Evolutionary conservation across 1,140 invertebrate genomes (phyloP).

Genomic region (Euura saliciscinereae): DNA sequence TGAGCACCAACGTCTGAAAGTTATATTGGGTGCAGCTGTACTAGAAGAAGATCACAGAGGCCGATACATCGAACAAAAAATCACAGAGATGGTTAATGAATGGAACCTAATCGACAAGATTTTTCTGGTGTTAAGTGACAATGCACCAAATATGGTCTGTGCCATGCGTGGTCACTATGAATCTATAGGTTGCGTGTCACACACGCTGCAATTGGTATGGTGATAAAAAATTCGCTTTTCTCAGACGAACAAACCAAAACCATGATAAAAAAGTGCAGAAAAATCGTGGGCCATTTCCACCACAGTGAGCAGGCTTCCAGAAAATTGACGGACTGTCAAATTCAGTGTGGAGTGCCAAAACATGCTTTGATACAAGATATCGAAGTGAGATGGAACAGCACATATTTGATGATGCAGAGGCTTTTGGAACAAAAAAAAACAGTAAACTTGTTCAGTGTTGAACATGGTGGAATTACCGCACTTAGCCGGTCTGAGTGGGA

Average conservation of each 20-base stretch:
- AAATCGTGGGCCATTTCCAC: slow-evolving; percentile 39
- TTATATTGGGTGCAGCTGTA: slow-evolving; percentile 34
- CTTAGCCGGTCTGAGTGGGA: slow-evolving; percentile 17
- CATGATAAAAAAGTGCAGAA: slow-evolving; percentile 31
- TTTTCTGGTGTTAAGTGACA: slow-evolving; percentile 36
- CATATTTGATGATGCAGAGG: slow-evolving; percentile 36
- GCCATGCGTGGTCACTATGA: slow-evolving; percentile 32
- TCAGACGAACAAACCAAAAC: slow-evolving; percentile 29
- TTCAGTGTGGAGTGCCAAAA: slow-evolving; percentile 31
- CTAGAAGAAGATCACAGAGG: slow-evolving; percentile 36
- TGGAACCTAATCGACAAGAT: slow-evolving; percentile 30
- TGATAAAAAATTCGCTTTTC: slow-evolving; percentile 36
- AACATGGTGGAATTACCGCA: slow-evolving; percentile 18
- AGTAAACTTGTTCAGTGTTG: slow-evolving; percentile 36
- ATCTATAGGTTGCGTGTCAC: slow-evolving; percentile 37
- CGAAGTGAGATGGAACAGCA: slow-evolving; percentile 41
- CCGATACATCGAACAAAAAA: slow-evolving; percentile 37
- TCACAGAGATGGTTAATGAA: slow-evolving; percentile 33
- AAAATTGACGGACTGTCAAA: slow-evolving; percentile 38
- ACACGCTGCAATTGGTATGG: slow-evolving; percentile 36
- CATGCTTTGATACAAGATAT: slow-evolving; percentile 40
- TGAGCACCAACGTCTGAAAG: slow-evolving; percentile 30
- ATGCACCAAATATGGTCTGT: slow-evolving; percentile 23
- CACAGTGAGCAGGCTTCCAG: slow-evolving; percentile 33
- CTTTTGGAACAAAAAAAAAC: slow-evolving; percentile 40